Evolutionary conservation across 2,888 invertebrate genomes (phyloP), one percentile per base, ranked within the genome.

Genomic region (Fabriciana adippe): DNA sequence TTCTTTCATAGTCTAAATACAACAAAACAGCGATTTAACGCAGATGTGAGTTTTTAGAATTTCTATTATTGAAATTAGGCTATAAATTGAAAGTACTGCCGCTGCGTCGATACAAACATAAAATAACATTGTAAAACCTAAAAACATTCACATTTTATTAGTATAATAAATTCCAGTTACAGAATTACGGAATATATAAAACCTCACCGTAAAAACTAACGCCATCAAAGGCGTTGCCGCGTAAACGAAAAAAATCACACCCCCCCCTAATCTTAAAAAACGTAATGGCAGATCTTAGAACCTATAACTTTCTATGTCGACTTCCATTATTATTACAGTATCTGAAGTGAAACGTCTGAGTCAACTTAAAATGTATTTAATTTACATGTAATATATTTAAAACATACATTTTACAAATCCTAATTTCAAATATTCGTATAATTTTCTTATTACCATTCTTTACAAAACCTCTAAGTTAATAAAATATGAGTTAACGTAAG

Each of bases 211-310:
- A 70, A 67, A 62, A 71, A 71, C 70, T 71, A 71, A 68, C 68
- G 59, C 70, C 61, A 55, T 67, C 64, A 51, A 64, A 66, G 57
- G 51, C 55, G 64, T 64, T 57, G 54, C 26, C 18, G 63, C 45
- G 67, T 45, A 54, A 31, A 64, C 45, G 63, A 21, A 61, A 62
- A 56, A 68, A 62, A 55, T 65, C 71, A 71, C 71, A 72, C 67
- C 73, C 63, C 61, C n/a, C 61, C 72, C 70, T 74, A 73, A 74
- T 76, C 72, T 74, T 75, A 75, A 74, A 76, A 75, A 75, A 74
- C 74, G 72, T 77, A 77, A 76, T 75, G 75, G 72, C 72, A 21
- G 71, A 73, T 72, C 73, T 75, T 78, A 77, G 76, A 75, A 71
- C 72, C 74, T 72, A 76, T 75, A 8, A 8, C 11, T 41, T 41